Conservation (phyloP, 2,888 invertebrate species). For the Fragum sueziense region DNA sequence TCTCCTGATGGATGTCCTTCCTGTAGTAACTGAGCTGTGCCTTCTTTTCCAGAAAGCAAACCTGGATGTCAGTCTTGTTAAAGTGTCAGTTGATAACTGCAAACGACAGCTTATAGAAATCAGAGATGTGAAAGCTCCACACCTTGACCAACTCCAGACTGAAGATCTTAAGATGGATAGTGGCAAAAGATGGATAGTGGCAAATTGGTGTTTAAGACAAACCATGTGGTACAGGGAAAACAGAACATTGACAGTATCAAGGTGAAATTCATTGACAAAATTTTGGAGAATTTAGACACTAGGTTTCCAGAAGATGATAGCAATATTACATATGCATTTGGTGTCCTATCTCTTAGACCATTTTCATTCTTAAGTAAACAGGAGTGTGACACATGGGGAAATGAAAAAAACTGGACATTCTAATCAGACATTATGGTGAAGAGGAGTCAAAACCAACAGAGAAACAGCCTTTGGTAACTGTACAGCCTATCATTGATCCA, state of each 20-base stretch:
- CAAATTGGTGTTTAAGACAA: conserved; percentile 26
- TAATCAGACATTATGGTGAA: conserved; percentile 23
- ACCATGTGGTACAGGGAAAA: conserved; percentile 27
- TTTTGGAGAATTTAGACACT: conserved; percentile 19
- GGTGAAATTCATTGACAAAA: conserved; percentile 11
- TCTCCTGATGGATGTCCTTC: conserved; percentile 15
- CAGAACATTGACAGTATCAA: conserved; percentile 27
- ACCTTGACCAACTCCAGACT: background rate
- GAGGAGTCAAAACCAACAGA: background rate
- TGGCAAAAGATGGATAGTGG: background rate
- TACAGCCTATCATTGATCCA: background rate
- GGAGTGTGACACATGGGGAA: conserved; percentile 20
- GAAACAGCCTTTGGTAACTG: background rate
- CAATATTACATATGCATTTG: conserved; percentile 29
- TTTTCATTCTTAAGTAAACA: conserved; percentile 2
- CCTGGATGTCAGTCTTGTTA: conserved; percentile 16
- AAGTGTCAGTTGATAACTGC: conserved; percentile 10
- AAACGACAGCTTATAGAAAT: conserved; percentile 2
- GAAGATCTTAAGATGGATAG: background rate
- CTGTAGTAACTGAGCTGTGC: conserved; percentile 25
- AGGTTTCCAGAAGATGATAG: conserved; percentile 31
- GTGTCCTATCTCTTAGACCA: conserved; percentile 23
- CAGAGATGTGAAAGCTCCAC: background rate
- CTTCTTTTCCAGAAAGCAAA: conserved; percentile 23
- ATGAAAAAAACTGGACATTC: conserved; percentile 31